Conservation (phyloP, 2,113 vertebrate genomes). For the Hypanus sabinus region DNA sequence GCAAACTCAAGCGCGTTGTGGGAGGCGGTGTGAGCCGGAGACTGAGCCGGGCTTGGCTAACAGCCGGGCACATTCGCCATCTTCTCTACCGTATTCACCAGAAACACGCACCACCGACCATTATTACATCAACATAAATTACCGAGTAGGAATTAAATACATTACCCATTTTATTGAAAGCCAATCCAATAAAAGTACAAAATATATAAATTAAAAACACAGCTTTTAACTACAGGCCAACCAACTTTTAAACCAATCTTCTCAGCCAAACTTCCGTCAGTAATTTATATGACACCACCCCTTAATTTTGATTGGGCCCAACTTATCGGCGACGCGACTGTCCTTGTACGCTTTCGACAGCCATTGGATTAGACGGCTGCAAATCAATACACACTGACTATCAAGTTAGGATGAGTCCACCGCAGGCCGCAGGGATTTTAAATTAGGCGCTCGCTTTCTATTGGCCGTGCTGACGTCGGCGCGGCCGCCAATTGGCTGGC, state of each 20-base stretch:
- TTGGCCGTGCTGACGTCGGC: background rate
- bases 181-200: background rate
- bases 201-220: too few species aligned
- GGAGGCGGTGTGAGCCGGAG: too few species aligned
- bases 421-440: background rate
- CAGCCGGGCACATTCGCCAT: background rate
- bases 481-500: background rate
- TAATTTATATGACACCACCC: fast-evolving
- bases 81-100: background rate
- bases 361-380: background rate
- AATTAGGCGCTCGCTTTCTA: background rate
- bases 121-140: background rate
- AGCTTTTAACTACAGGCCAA: background rate
- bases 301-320: background rate
- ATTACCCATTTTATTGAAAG: background rate
- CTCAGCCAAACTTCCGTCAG: background rate
- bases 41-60: too few species aligned
- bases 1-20: background rate
- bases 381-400: background rate
- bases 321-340: too few species aligned
- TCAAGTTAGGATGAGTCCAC: background rate
- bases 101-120: background rate
- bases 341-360: too few species aligned
- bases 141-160: background rate
- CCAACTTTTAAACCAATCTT: background rate